Evolutionary conservation across 2,113 vertebrate species (phyloP), one percentile per base, ranked within the genome.

Genomic region (Rynchops niger): DNA sequence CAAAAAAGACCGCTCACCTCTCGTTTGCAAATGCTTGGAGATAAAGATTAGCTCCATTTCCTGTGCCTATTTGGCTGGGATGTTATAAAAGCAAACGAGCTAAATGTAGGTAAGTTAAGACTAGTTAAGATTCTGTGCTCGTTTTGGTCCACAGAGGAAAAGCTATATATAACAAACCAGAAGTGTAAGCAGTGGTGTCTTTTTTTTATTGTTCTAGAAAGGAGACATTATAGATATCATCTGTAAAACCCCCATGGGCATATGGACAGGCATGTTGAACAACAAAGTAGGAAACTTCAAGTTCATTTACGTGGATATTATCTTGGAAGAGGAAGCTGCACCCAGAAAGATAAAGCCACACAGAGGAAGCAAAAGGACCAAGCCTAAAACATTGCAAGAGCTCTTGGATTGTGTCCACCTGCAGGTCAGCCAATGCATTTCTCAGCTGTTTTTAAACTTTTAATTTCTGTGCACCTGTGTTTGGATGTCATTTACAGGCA

Each of bases 201-300:
- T 77, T 82, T 66, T 71, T 85, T 72, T 81, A 67, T 92, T 63
- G 16, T 82, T 96, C 78, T 91, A 99, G 99, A 99, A 98, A 88
- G 99, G 99, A 94, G 99, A 99, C 53, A 96, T 99, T 65, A 99
- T 99, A 91, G 98, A 99, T 76, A 99, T 99, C 72, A 99, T 99
- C 86, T 98, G 98, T 95, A 99, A 99, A 98, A 98, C 99, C 1
- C 98, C 99, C 16, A 99, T 99, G 99, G 99, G 99, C 36, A 99
- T 98, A 95, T 99, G 99, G 99, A 99, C 98, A 3, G 99, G 99
- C 71, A 98, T 99, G 98, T 87, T 99, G 90, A 99, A 99, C 73
- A 98, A 98, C 91, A 99, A 98, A 95, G 96, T 99, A 30, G 99
- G 99, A 82, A 99, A 98, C 94, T 99, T 99, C 97, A 99, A 99